Percentiles rank a stretch among this genome's conserved stretches.
phyloP scores from a whole-genome alignment of 1,140 invertebrate genomes.

The Brachionus rubens region DNA sequence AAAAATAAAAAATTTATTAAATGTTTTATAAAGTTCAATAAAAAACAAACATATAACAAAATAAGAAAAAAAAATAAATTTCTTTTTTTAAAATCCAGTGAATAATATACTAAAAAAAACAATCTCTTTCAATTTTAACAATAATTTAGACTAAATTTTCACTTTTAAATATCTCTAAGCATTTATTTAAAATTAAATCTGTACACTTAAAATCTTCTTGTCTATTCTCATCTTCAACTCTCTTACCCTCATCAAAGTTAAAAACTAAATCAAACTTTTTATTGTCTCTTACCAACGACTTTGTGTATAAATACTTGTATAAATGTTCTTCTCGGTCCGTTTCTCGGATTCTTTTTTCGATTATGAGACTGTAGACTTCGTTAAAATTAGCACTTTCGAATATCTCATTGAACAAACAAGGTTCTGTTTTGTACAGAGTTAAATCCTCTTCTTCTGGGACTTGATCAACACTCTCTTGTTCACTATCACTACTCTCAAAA shows the following conservation, averaged over 20 bases:
- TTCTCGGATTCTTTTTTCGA: background rate
- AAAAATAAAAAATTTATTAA: too few relatives aligned
- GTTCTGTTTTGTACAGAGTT: background rate
- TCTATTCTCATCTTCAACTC: background rate
- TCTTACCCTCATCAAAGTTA: background rate
- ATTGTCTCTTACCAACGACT: background rate
- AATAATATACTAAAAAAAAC: too few relatives aligned
- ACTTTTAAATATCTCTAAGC: background rate
- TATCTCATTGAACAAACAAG: background rate
- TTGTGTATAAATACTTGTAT: background rate
- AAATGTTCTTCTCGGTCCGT: background rate
- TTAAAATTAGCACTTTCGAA: background rate
- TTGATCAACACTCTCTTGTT: too few relatives aligned
- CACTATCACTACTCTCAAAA: too few relatives aligned
- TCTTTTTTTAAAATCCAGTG: too few relatives aligned
- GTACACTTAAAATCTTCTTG: background rate
- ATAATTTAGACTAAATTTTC: background rate
- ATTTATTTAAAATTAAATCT: background rate
- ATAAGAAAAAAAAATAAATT: too few relatives aligned
- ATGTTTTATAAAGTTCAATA: too few relatives aligned
- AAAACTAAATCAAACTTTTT: constrained; percentile 24
- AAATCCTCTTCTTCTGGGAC: constrained; percentile 1
- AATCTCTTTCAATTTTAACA: too few relatives aligned
- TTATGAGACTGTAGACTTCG: background rate
- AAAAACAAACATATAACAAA: too few relatives aligned